These are phyloP conservation scores for Microctonus hyperodae DNA, from an alignment of 2,888 invertebrate genomes.

Conservation along the genomic window DNA sequence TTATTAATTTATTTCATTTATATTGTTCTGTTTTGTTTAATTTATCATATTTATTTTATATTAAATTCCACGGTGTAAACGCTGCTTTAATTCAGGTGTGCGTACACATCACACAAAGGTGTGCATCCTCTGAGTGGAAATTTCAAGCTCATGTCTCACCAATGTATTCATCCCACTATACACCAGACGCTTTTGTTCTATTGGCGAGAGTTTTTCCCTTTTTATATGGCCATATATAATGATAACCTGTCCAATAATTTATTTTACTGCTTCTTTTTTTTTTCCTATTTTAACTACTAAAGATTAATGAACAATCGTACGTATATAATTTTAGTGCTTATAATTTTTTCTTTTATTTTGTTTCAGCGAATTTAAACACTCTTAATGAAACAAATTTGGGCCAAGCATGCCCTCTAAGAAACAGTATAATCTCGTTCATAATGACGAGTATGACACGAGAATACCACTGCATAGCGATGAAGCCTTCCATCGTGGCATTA, in stretches of 20 bases:
- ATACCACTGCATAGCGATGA: constrained; percentile 97
- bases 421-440: constrained; percentile 93
- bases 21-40: neutral
- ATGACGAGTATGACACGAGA: constrained; percentile 94
- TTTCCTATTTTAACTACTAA: neutral
- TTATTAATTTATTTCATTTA: neutral
- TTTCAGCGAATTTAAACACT: constrained; percentile 59
- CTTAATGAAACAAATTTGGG: constrained; percentile 57
- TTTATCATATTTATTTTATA: neutral
- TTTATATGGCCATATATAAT: neutral
- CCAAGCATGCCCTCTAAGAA: constrained; percentile 85
- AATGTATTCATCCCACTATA: constrained; percentile 4
- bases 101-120: constrained; percentile 36
- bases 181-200: constrained; percentile 11
- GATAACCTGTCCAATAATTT: neutral
- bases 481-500: constrained; percentile 96
- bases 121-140: constrained; percentile 37
- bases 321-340: too few species aligned
- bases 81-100: constrained; percentile 32
- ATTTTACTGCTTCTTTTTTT: neutral
- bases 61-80: constrained; percentile 25
- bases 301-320: neutral
- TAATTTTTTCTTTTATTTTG: constrained; percentile 25
- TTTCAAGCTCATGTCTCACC: constrained; percentile 24
- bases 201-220: neutral